Evolutionary conservation across 2,797 vertebrate species (phyloP).

Genomic region (Lepus oiostolus): DNA sequence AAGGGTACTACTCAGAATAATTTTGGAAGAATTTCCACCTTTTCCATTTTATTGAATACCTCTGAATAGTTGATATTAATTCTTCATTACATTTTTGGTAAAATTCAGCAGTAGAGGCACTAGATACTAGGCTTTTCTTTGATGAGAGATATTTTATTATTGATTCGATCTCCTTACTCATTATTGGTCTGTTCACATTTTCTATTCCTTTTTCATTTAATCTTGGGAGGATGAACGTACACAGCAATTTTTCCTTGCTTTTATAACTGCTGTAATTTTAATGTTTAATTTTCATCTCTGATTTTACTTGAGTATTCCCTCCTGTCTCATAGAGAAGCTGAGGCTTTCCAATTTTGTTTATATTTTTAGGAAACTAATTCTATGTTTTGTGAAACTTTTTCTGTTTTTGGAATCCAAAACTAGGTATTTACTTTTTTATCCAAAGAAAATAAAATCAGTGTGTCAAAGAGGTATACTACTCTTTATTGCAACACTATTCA

Average conservation of each 20-base stretch:
- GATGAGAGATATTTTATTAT: background rate
- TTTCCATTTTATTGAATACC: background rate
- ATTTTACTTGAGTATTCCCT: background rate
- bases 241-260: background rate
- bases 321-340: background rate
- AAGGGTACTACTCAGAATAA: background rate
- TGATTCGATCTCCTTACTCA: background rate
- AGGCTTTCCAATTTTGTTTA: background rate
- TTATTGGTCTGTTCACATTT: background rate
- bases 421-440: background rate
- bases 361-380: background rate
- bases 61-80: background rate
- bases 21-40: background rate
- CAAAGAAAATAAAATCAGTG: background rate
- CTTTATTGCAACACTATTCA: background rate
- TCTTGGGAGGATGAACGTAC: background rate
- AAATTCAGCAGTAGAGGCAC: background rate
- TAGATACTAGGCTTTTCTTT: background rate
- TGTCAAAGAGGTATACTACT: background rate
- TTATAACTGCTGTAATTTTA: no score
- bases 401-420: background rate
- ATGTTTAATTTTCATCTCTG: background rate
- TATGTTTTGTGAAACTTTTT: background rate
- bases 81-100: background rate
- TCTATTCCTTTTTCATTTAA: background rate